A percentile compares a stretch with the other conserved stretches of the same genome.
Conservation (phyloP, 2,113 vertebrate species). For the Lates calcarifer region DNA sequence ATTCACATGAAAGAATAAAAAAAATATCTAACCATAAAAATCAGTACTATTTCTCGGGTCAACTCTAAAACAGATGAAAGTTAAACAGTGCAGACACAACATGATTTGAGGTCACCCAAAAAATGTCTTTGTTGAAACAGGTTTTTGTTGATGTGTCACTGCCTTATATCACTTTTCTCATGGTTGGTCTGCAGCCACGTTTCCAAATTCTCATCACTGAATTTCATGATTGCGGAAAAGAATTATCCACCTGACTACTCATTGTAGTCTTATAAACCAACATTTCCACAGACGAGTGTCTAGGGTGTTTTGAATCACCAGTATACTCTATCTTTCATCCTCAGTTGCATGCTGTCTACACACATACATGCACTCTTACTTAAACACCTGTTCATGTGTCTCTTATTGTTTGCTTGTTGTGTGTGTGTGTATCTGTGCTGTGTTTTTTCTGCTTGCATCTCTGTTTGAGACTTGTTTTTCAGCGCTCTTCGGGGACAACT, state of each 20-base stretch:
- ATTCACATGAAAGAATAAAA: background rate
- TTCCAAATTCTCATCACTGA: background rate
- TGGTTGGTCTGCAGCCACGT: background rate
- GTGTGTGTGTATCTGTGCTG: background rate
- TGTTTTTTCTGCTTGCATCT: background rate
- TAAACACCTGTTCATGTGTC: background rate
- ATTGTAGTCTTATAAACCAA: background rate
- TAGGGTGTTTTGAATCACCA: background rate
- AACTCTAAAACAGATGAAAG: background rate
- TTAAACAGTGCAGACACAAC: background rate
- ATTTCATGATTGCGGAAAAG: background rate
- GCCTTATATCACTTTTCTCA: too few species aligned
- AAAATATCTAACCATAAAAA: background rate
- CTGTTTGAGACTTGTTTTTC: background rate
- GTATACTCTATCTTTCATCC: background rate
- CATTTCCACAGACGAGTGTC: background rate
- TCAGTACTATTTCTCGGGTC: background rate
- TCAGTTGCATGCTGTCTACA: background rate
- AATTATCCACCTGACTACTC: background rate
- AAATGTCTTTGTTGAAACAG: too few species aligned
- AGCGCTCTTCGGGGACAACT: conserved; percentile 14
- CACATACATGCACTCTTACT: background rate
- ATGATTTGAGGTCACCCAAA: background rate
- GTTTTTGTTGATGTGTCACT: too few species aligned
- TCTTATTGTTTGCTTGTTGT: background rate